Percentiles rank a stretch among this genome's conserved stretches.
These are phyloP conservation scores for Syrmaticus mikado DNA, from an alignment of 2,113 vertebrate species.

Conservation along the genomic window DNA sequence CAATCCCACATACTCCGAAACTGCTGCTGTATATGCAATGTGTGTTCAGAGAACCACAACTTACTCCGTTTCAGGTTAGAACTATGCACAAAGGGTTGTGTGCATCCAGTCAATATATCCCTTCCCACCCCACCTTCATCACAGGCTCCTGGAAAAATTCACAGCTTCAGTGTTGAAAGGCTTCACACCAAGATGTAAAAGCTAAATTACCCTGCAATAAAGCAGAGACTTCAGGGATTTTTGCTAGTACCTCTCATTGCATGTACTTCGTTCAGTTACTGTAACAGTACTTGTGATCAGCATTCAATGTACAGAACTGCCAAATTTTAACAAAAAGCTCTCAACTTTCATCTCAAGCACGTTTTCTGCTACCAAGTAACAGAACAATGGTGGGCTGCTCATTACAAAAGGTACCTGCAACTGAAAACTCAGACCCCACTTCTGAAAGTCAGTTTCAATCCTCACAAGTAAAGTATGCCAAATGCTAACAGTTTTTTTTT, in stretches of 20 bases:
- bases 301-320: constrained; percentile 43
- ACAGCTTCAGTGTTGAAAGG: constrained; percentile 54
- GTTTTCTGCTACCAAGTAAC: constrained; percentile 22
- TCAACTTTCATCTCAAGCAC: constrained; percentile 52
- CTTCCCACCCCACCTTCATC: constrained; percentile 55
- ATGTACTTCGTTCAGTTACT: constrained; percentile 53
- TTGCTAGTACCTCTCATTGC: constrained; percentile 36
- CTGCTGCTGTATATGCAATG: constrained; percentile 72
- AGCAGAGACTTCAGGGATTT: constrained; percentile 64
- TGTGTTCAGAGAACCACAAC: constrained; percentile 51
- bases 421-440: constrained; percentile 25
- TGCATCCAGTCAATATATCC: constrained; percentile 58
- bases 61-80: constrained; percentile 40
- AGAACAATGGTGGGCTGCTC: constrained; percentile 1
- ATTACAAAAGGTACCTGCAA: constrained; percentile 51
- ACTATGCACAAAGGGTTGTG: constrained; percentile 47
- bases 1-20: constrained; percentile 63
- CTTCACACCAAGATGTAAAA: constrained; percentile 54
- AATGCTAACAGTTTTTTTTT: not conserved
- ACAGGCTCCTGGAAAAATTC: constrained; percentile 62
- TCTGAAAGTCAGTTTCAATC: constrained; percentile 24
- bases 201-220: constrained; percentile 63
- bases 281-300: constrained; percentile 53
- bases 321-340: constrained; percentile 30
- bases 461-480: constrained; percentile 23